These are phyloP conservation scores for Tretioscincus oriximinensis DNA, from an alignment of 2,113 vertebrate species.

Conservation along the genomic window DNA sequence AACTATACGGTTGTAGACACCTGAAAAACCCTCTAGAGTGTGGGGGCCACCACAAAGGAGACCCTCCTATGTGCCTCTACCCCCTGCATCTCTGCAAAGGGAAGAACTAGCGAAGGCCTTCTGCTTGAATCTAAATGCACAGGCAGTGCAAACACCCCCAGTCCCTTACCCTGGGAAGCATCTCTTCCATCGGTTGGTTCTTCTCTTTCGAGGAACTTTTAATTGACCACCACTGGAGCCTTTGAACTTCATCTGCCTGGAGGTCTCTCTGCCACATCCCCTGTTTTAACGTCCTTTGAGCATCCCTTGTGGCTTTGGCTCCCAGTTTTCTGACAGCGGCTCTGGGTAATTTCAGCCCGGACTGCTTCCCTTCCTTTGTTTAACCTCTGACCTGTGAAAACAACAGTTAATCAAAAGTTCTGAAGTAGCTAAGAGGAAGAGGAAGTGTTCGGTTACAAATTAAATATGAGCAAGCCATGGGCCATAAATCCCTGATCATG, in stretches of 20 bases:
- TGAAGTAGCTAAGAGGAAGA: conserved; percentile 85
- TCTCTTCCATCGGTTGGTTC: not conserved
- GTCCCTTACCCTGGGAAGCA: conserved; percentile 35
- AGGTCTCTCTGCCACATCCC: conserved; percentile 49
- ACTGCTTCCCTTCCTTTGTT: conserved; percentile 93
- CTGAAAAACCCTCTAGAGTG: too few relatives aligned
- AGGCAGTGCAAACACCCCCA: not conserved
- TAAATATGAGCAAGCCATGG: conserved; percentile 95
- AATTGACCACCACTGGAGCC: conserved; percentile 65
- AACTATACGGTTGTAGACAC: too few relatives aligned
- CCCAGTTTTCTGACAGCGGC: conserved; percentile 45
- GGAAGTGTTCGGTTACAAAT: conserved; percentile 99
- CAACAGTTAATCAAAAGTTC: conserved; percentile 87
- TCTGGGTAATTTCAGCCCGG: conserved; percentile 77
- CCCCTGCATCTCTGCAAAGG: too few relatives aligned
- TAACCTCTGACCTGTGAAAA: conserved; percentile 95
- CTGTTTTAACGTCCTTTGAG: conserved; percentile 60
- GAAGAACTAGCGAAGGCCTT: too few relatives aligned
- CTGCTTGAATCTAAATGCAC: too few relatives aligned
- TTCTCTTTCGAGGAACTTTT: conserved; percentile 29
- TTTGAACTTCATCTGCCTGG: conserved; percentile 74
- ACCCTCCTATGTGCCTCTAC: too few relatives aligned
- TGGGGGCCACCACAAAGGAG: too few relatives aligned
- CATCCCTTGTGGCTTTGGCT: conserved; percentile 23
- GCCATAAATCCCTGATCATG: conserved; percentile 85